Evolutionary conservation across 2,797 vertebrate genomes (phyloP), one percentile per base, ranked within the genome.

Genomic region (Neosilurus hyrtlii): DNA sequence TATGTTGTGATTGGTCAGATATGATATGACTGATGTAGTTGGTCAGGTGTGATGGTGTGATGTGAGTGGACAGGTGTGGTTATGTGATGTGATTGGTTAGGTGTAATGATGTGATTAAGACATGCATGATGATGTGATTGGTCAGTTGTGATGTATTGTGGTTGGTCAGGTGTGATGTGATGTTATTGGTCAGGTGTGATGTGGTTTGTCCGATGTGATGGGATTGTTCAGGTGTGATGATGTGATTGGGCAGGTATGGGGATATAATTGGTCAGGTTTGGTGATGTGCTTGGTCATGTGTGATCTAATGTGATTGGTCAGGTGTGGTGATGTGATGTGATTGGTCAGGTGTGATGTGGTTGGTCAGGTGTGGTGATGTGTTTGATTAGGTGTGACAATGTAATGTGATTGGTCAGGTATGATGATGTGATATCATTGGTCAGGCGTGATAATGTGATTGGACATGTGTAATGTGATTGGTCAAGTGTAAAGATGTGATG

Each of bases 311-410:
- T 67, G 30, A 67, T 20, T 18, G 30, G 65, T 37, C 65, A 67
- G 26, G 65, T 67, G 65, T 67, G 65, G 18, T 49, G 6, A 43
- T 43, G 37, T 6, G 30, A 10, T 4, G 9, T 80, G 20, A 35
- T 74, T 56, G 79, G 35, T 82, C 20, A 62, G 70, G 1, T 56
- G 67, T 65, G 14, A 54, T 30, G 22, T 72, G 78, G 67, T 66
- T 63, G 26, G 26, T 24, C 49, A 71, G 5, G 11, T 78, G 30
- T 70, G 67, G 20, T 70, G 59, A 62, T 62, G 59, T 62, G 59
- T 10, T 62, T 62, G 61, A n/a, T n/a, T n/a, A 62, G 61, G 61
- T 62, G 61, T 62, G 61, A 24, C 6, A 1, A 9, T 67, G 66
- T 70, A 18, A 70, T 72, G 43, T 72, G 70, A 26, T 52, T 52